phyloP scores from a whole-genome alignment of 1,140 invertebrate genomes.

The Trichoplusia ni region DNA sequence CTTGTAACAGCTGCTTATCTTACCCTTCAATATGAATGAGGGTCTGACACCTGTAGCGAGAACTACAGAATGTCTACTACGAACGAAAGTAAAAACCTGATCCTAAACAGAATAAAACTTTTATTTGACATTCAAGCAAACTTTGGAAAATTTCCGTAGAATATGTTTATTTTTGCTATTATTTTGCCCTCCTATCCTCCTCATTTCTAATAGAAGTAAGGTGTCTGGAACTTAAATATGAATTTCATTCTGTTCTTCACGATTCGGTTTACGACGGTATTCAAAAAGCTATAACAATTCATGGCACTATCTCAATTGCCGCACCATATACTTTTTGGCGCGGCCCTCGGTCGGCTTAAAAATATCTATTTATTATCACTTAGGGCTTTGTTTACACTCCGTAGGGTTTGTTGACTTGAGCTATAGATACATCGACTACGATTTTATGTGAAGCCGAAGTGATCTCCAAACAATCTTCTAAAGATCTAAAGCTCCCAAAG shows the following conservation, averaged over 20 bases:
- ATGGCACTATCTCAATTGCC: not conserved
- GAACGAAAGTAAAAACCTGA: not conserved
- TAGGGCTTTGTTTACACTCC: not conserved
- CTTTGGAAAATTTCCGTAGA: no score
- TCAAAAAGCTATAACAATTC: constrained; percentile 1
- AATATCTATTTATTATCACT: not conserved
- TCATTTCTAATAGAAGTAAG: no score
- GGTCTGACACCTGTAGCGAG: not conserved
- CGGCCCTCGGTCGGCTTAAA: not conserved
- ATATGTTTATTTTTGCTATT: no score
- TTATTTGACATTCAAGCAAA: no score
- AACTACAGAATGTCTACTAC: not conserved
- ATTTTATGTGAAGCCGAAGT: not conserved
- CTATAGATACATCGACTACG: not conserved
- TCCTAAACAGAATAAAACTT: not conserved
- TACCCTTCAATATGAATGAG: not conserved
- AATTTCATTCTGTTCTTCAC: not conserved
- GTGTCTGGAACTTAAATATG: no score
- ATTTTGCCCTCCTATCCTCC: no score
- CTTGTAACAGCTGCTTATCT: constrained; percentile 18
- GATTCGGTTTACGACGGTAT: not conserved
- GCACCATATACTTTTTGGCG: not conserved
- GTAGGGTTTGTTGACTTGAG: not conserved
- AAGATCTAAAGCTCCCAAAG: not conserved
- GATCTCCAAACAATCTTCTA: not conserved